phyloP scores from a whole-genome alignment of 1,140 invertebrate genomes.

The Acromyrmex heyeri region DNA sequence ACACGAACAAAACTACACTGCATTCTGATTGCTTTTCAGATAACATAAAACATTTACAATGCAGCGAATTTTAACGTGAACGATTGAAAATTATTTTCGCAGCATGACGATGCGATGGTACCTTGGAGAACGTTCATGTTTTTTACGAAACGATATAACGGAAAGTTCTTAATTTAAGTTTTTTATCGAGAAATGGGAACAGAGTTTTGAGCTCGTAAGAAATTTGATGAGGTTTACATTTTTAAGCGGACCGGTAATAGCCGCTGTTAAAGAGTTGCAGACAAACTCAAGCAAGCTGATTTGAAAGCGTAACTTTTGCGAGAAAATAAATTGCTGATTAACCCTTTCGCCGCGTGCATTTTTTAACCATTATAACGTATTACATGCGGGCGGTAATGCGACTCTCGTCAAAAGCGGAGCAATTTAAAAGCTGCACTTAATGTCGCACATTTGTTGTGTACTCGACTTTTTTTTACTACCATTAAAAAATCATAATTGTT shows the following conservation, averaged over 20 bases:
- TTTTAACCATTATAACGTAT: constrained; percentile 32
- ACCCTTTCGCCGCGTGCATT: constrained; percentile 24
- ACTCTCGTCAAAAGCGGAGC: constrained; percentile 21
- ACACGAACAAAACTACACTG: constrained; percentile 29
- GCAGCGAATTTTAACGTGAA: background rate
- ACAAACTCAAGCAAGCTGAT: constrained; percentile 43
- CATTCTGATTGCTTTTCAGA: background rate
- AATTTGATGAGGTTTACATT: constrained; percentile 38
- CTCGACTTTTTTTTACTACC: constrained; percentile 14
- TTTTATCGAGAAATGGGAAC: constrained; percentile 5
- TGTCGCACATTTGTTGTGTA: constrained; percentile 10
- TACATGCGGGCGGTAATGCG: constrained; percentile 11
- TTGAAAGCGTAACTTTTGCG: constrained; percentile 42
- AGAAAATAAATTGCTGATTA: constrained; percentile 34
- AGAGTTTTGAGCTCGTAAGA: constrained; percentile 2
- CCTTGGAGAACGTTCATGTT: background rate
- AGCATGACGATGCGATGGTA: too few species aligned
- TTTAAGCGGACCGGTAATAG: constrained; percentile 34
- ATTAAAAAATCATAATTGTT: constrained; percentile 29
- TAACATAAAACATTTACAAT: background rate
- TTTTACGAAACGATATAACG: background rate
- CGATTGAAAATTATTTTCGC: background rate
- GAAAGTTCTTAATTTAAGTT: constrained; percentile 16
- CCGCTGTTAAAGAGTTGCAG: constrained; percentile 36
- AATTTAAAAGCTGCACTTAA: constrained; percentile 53